phyloP scores from a whole-genome alignment of 2,797 vertebrate genomes.

The Centroberyx gerrardi region DNA sequence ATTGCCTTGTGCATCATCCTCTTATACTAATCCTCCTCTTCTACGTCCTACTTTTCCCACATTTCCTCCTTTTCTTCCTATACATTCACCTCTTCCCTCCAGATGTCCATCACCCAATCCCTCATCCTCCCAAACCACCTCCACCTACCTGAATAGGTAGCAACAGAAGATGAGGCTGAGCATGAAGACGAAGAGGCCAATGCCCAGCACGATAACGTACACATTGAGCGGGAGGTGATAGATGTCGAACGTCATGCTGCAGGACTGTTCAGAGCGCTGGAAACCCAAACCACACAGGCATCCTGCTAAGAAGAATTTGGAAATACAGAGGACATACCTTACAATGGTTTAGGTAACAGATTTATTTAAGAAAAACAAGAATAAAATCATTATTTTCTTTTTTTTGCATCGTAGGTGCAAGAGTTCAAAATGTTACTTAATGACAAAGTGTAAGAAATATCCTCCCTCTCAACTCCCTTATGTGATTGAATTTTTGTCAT shows the following conservation, averaged over 20 bases:
- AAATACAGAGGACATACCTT: conserved; percentile 34
- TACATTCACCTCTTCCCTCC: neutral
- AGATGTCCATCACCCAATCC: neutral
- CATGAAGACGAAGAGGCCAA: conserved; percentile 90
- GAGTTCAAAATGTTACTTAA: too few species aligned
- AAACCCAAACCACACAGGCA: conserved; percentile 87
- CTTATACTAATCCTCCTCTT: conserved; percentile 1
- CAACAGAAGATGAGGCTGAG: conserved; percentile 92
- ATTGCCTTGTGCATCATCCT: neutral
- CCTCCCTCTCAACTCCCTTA: neutral
- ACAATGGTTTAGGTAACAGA: neutral
- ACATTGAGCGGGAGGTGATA: conserved; percentile 89
- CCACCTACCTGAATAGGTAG: conserved; percentile 88
- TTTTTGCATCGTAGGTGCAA: neutral
- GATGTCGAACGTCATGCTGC: conserved; percentile 88
- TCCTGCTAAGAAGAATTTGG: conserved; percentile 72
- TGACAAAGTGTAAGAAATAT: neutral
- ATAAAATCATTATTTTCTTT: neutral
- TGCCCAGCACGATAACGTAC: conserved; percentile 89
- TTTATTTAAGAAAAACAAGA: too few species aligned
- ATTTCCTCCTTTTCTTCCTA: neutral
- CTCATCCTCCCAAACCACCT: neutral
- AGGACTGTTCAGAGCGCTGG: conserved; percentile 83
- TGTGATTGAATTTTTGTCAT: neutral
- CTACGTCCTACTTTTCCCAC: conserved; percentile 1